A percentile compares a stretch with the other conserved stretches of the same genome.
These are phyloP conservation scores for Sphaerodactylus townsendi DNA, from an alignment of 2,113 vertebrate genomes.

Conservation along the genomic window DNA sequence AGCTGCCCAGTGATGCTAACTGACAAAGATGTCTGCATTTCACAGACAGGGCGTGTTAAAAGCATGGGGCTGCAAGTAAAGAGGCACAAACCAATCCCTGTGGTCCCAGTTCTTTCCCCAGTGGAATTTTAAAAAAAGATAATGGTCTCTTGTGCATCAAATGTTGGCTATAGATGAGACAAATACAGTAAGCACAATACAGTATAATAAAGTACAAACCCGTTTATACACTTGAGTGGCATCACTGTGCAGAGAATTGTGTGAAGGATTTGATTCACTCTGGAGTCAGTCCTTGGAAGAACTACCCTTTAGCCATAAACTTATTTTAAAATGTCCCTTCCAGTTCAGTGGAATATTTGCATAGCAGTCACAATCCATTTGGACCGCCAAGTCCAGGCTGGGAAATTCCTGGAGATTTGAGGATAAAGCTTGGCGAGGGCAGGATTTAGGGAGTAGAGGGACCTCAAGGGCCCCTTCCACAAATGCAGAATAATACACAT, in stretches of 20 bases:
- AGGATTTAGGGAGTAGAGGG: no score
- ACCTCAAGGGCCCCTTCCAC: no score
- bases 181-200: no score
- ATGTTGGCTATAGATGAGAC: background rate
- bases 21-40: background rate
- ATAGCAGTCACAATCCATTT: background rate
- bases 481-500: no score
- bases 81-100: background rate
- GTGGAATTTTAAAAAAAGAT: background rate
- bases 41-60: no score
- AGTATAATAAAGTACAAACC: background rate
- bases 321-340: background rate
- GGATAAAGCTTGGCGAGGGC: no score
- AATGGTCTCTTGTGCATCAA: background rate
- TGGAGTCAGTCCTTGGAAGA: background rate
- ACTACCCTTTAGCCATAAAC: background rate
- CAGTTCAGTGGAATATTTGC: background rate
- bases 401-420: no score
- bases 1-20: no score
- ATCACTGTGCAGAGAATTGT: background rate
- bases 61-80: background rate
- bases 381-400: no score
- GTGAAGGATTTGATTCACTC: no score
- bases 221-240: background rate
- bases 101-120: background rate